Evolutionary conservation across 2,888 invertebrate species (phyloP).

Genomic region (Acanthopleura granulata): DNA sequence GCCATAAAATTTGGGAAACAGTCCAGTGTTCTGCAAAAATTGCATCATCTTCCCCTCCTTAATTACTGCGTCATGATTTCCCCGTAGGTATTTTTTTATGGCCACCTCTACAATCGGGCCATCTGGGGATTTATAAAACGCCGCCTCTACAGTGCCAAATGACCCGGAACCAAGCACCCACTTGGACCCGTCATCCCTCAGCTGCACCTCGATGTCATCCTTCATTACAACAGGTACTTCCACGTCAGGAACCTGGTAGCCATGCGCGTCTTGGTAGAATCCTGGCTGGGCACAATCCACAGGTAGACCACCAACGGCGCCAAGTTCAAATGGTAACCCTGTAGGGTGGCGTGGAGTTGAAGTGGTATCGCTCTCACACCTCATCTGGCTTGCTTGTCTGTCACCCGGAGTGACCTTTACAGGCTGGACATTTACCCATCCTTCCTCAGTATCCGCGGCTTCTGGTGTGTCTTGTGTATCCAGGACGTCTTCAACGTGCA

Average conservation of each 20-base stretch:
- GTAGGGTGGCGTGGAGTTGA: too few species aligned
- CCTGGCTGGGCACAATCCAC: background rate
- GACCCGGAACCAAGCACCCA: background rate
- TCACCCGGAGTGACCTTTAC: too few species aligned
- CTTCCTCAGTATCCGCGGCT: too few species aligned
- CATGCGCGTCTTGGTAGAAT: background rate
- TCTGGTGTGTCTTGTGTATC: too few species aligned
- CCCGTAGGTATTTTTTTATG: background rate
- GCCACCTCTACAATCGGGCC: background rate
- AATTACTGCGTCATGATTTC: background rate
- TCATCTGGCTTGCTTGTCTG: too few species aligned
- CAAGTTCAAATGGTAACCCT: too few species aligned
- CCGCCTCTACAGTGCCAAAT: slow-evolving; percentile 12
- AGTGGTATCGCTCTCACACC: too few species aligned
- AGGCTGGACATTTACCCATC: too few species aligned
- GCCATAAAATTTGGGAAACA: slow-evolving; percentile 10
- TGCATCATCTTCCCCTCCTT: background rate
- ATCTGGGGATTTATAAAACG: background rate
- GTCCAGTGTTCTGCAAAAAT: background rate
- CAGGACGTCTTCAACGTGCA: too few species aligned
- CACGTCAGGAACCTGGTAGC: background rate
- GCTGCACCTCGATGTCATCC: background rate
- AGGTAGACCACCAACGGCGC: too few species aligned
- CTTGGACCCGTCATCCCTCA: background rate
- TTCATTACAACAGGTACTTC: background rate